Conservation (phyloP, 2,888 invertebrate genomes). For the Acrobasis suavella region DNA sequence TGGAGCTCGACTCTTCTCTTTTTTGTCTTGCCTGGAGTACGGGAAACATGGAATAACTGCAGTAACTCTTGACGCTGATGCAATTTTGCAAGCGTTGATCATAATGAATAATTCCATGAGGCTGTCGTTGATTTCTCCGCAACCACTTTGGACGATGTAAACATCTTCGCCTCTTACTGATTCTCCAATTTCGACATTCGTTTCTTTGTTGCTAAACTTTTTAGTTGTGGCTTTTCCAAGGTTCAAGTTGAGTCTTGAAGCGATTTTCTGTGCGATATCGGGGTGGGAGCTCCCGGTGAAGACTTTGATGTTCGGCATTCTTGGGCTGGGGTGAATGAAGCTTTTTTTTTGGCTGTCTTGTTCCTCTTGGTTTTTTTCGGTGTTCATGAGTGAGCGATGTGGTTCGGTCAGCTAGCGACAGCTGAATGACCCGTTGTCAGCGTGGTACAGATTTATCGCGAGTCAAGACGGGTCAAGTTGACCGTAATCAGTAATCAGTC, state of each 20-base stretch:
- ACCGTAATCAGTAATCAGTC: slow-evolving; percentile 43
- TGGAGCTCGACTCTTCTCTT: slow-evolving; percentile 94
- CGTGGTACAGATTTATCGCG: slow-evolving; percentile 60
- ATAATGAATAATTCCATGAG: slow-evolving; percentile 96
- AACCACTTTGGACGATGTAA: slow-evolving; percentile 95
- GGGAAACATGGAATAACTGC: slow-evolving; percentile 96
- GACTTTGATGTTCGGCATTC: slow-evolving; percentile 99
- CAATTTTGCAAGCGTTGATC: slow-evolving; percentile 97
- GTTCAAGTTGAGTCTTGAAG: slow-evolving; percentile 95
- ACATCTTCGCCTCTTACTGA: slow-evolving; percentile 96
- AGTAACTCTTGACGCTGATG: slow-evolving; percentile 93
- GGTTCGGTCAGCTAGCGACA: slow-evolving; percentile 45
- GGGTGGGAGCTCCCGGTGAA: slow-evolving; percentile 99
- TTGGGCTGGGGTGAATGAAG: slow-evolving; percentile 55
- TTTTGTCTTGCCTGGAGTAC: slow-evolving; percentile 95
- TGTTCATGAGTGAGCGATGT: slow-evolving; percentile 61
- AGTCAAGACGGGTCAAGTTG: slow-evolving; percentile 67
- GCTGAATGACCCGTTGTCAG: slow-evolving; percentile 60
- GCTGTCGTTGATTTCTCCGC: slow-evolving; percentile 95
- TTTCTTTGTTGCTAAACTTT: slow-evolving; percentile 99
- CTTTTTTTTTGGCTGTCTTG: slow-evolving; percentile 29
- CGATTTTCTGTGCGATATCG: slow-evolving; percentile 97
- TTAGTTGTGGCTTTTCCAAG: slow-evolving; percentile 98
- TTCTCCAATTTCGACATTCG: slow-evolving; percentile 95
- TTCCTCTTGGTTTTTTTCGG: slow-evolving; percentile 44